Evolutionary conservation across 2,888 invertebrate genomes (phyloP), one percentile per base, ranked within the genome.

Genomic region (Sinopyrophorus schimmeli): DNA sequence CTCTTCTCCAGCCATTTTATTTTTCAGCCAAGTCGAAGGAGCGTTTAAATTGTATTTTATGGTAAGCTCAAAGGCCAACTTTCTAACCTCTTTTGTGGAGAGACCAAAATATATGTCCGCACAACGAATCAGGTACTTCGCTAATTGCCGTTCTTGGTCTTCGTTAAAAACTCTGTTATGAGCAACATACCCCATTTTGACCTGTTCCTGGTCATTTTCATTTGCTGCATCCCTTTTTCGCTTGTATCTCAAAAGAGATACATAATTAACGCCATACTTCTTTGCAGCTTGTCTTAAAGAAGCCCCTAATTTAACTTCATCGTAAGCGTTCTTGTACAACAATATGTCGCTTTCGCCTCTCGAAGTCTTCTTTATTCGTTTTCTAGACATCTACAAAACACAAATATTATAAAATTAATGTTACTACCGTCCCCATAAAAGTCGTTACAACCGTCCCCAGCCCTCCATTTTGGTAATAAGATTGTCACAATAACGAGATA

Each of bases 81-180:
- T 5, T n/a, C 16, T 17, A n/a, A 42, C 26, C 7, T 26, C 23
- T 7, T 10, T 2, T 3, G 42, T 32, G 14, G 23, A n/a, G 12
- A 34, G 26, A 11, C 32, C 42, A 32, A 42, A 42, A 12, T 30
- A 30, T 12, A 40, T 41, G 6, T 41, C 30, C 15, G 21, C 31
- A 5, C 6, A 12, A 11, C 23, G 16, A 14, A 20, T 40, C 14
- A 40, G 18, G 27, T 40, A 30, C 1, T 5, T 5, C 18, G 12
- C 40, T 40, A 40, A 40, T 12, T 17, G 18, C 5, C 3, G n/a
- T 11, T 40, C 28, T 12, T 40, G 20, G n/a, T 40, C 12, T 5
- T 6, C 28, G 18, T 28, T 40, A 40, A 40, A 40, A 18, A 40
- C 20, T 40, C 30, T 11, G 7, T 20, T 28, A 15, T 28, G 14